These are phyloP conservation scores for Mizuhopecten yessoensis DNA, from an alignment of 1,140 invertebrate species.

Conservation along the genomic window DNA sequence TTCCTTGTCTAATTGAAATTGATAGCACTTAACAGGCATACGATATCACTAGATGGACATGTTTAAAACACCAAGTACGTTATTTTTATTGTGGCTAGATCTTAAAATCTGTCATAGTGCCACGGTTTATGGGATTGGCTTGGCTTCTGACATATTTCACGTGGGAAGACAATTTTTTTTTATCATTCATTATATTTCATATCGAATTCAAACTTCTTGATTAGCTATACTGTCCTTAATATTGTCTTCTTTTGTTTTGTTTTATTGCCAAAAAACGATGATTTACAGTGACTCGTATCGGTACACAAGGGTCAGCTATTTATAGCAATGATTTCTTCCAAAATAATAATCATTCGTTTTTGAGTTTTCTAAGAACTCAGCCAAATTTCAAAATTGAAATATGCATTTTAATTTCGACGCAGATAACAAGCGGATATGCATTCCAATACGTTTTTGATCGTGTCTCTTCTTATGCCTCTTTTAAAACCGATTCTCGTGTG, in stretches of 20 bases:
- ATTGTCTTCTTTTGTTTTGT: neutral
- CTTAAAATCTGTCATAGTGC: neutral
- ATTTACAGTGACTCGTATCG: neutral
- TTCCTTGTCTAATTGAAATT: conserved; percentile 12
- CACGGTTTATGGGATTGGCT: neutral
- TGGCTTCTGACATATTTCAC: conserved; percentile 12
- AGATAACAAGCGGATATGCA: neutral
- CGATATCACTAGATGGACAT: conserved; percentile 12
- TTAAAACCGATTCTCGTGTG: neutral
- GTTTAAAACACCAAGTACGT: neutral
- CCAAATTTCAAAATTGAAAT: conserved; percentile 17
- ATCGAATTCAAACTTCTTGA: neutral
- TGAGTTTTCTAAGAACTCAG: neutral
- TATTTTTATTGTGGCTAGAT: neutral
- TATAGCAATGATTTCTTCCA: neutral
- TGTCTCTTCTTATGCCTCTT: neutral
- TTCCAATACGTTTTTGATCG: neutral
- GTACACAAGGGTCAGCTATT: neutral
- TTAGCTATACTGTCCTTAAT: neutral
- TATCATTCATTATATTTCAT: neutral
- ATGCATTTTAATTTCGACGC: neutral
- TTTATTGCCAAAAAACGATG: conserved; percentile 11
- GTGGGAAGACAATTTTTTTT: neutral
- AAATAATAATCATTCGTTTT: neutral
- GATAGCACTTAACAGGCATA: conserved; percentile 30